Evolutionary conservation across 2,113 vertebrate species (phyloP).

Genomic region (Furnarius figulus): DNA sequence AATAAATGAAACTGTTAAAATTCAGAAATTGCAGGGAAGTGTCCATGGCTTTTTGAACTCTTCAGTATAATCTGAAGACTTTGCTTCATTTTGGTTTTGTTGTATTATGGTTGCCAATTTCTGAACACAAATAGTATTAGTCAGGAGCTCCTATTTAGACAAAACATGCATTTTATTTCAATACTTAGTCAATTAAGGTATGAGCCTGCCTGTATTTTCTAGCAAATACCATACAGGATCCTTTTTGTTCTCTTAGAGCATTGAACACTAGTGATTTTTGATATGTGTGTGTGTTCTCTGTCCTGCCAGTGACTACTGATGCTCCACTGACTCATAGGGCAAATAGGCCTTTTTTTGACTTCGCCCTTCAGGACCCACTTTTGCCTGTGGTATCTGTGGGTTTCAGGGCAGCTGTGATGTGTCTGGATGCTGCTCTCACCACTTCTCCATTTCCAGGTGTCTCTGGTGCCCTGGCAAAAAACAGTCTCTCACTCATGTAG

Average conservation of each 20-base stretch:
- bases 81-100: not conserved
- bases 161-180: not conserved
- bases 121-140: not conserved
- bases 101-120: not conserved
- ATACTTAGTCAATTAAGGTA: not conserved
- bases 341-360: not conserved
- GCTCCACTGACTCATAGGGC: not conserved
- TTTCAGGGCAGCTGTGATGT: not conserved
- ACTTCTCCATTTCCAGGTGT: not conserved
- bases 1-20: not conserved
- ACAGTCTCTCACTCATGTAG: fast-evolving
- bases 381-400: no score
- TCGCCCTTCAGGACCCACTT: not conserved
- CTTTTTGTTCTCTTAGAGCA: not conserved
- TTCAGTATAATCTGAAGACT: not conserved
- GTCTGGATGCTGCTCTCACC: fast-evolving
- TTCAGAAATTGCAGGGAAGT: not conserved
- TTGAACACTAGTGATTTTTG: not conserved
- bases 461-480: not conserved
- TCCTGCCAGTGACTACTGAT: not conserved
- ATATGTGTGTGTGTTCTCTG: not conserved
- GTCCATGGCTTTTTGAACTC: not conserved
- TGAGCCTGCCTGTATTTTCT: not conserved
- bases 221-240: not conserved
- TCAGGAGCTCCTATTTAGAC: not conserved